Evolutionary conservation across 1,140 invertebrate species (phyloP), one percentile per base, ranked within the genome.

Genomic region (Tetranychus urticae): DNA sequence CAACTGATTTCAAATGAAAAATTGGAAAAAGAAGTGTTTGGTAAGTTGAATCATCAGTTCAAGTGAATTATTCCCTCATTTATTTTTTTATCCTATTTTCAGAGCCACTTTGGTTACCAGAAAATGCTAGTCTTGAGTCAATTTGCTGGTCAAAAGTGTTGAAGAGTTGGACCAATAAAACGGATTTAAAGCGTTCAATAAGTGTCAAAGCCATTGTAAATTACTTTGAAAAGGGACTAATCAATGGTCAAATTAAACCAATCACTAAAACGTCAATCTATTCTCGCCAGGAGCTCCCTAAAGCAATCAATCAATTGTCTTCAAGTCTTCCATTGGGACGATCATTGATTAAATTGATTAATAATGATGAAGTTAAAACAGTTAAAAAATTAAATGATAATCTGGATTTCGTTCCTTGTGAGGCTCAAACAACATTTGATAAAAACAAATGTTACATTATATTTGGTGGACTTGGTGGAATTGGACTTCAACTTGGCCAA

Each of bases 341-440:
- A 70, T 89, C 88, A 3, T 94, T 94, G 77, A 77, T 81, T 64
- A 96, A 80, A 70, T 94, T 97, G 88, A 89, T 89, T 23, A 82
- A 86, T 1, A 91, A 91, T 48, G 91, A 89, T 74, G 91, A 97
- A 71, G 91, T 94, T 63, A 91, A 91, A 66, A 97, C 96, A 77
- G 90, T 97, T 13, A 48, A 79, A 6, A 69, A 79, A 35, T 71
- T 77, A 69, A 23, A n/a, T 33, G 39, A 42, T 42, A n/a, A n/a
- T 52, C n/a, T 52, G 50, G 50, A 52, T 4, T 31, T 6, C 7
- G 50, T 52, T 23, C 2, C n/a, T n/a, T 52, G 50, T 52, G 50
- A 31, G 5, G 50, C 50, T n/a, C 12, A n/a, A 8, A 52, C 50
- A 2, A 31, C 1, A n/a, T 52, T 52, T 6, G 8, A 52, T 52